phyloP scores from a whole-genome alignment of 2,113 vertebrate genomes.

The Mixornis gularis region DNA sequence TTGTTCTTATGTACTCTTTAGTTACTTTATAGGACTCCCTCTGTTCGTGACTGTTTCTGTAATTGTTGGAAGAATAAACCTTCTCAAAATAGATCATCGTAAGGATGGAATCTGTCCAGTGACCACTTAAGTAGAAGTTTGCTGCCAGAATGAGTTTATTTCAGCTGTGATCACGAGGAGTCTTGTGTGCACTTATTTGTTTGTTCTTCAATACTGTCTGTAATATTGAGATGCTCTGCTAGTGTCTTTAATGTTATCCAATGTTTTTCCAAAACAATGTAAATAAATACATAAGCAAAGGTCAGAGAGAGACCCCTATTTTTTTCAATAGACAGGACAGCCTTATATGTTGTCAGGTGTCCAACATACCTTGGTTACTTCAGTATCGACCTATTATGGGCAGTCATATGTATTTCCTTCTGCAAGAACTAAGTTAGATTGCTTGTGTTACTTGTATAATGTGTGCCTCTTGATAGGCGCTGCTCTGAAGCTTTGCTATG shows the following conservation, averaged over 20 bases:
- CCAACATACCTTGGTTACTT: background rate
- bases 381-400: background rate
- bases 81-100: slow-evolving; percentile 12
- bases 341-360: background rate
- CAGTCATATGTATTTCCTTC: background rate
- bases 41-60: background rate
- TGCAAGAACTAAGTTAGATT: background rate
- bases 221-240: background rate
- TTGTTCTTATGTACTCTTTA: background rate
- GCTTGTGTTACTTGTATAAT: background rate
- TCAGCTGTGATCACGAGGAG: background rate
- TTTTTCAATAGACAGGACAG: background rate
- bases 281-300: background rate
- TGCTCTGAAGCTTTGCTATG: background rate
- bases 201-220: background rate
- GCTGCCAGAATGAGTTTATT: slow-evolving; percentile 25
- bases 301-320: background rate
- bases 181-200: background rate
- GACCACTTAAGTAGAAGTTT: slow-evolving; percentile 10
- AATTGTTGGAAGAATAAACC: slow-evolving; percentile 34
- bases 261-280: background rate
- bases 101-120: slow-evolving; percentile 27
- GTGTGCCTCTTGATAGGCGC: background rate
- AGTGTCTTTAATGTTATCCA: background rate
- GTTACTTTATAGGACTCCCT: background rate